Base-by-base conservation (phyloP, 2,113 vertebrate genomes). In the Lamprologus tigripictilis region DNA sequence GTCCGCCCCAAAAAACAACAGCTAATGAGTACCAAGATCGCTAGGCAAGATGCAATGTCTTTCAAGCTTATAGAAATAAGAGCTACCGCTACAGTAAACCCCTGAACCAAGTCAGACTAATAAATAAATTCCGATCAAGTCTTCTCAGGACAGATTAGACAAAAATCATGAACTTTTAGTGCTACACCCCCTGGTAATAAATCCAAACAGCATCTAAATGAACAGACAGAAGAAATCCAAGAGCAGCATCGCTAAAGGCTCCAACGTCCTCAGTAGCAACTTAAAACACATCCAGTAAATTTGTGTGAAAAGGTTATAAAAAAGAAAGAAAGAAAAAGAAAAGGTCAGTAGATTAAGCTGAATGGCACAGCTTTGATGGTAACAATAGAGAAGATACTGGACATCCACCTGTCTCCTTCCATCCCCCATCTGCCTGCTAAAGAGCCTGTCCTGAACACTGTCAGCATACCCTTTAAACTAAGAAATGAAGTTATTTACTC, bases 81-180 rank as follows among this genome's bases (percentile, higher is more conserved):
- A 90, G 92, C 90, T 90, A 93, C 85, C 85, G 79, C 94, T 93
- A 95, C 83, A 94, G 91, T 94, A 96, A 96, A 96, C 61, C 95
- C 96, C 96, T 96, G 96, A 97, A 96, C 95, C 95, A 95, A 95
- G 94, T 94, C 93, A 90, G 95, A 95, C 96, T 95, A 97, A 97
- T 97, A 97, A 97, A 97, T 96, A 96, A 92, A 95, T 94, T 95
- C 94, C 93, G 94, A 96, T 97, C 97, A 97, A 97, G 97, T 97
- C 96, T 96, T 96, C 85, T 96, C 96, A 97, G 97, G 96, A 96
- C 93, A 96, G 95, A 96, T 95, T 91, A 94, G 95, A 96, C 90
- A 91, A 91, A 95, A 93, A 95, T 94, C 58, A 83, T 84, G 84
- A 94, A 89, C 83, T 84, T 95, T 96, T 95, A 96, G 95, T 93